Conservation (phyloP, 2,797 vertebrate species). For the Saxicola maurus region DNA sequence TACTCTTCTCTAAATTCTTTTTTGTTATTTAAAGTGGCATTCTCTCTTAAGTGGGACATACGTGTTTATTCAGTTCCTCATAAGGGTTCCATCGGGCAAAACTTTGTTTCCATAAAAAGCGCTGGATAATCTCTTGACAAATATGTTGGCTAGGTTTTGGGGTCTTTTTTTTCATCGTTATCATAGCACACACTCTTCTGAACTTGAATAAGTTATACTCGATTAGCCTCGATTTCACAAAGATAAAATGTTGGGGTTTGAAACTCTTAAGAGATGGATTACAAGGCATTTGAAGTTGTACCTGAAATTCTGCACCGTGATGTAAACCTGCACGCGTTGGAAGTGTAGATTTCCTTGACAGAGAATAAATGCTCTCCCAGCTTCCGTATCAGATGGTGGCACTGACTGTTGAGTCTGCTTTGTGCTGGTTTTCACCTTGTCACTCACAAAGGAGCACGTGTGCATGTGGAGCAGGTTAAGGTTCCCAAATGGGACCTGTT, state of each 20-base stretch:
- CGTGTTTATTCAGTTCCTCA: rapidly evolving
- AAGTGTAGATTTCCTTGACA: not conserved
- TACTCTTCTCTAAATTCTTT: not conserved
- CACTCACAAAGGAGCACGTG: not conserved
- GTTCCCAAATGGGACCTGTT: not conserved
- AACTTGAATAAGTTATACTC: not conserved
- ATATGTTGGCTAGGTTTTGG: too few species aligned
- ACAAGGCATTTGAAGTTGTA: not conserved
- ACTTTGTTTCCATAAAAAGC: not conserved
- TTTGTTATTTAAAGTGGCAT: not conserved
- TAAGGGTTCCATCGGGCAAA: not conserved
- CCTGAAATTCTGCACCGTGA: not conserved
- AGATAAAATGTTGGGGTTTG: not conserved
- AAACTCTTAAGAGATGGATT: not conserved
- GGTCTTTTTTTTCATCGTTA: not conserved
- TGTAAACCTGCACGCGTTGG: rapidly evolving
- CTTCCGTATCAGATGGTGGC: rapidly evolving
- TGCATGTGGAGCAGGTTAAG: not conserved
- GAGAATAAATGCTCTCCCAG: not conserved
- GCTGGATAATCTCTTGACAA: not conserved
- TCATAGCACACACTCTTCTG: not conserved
- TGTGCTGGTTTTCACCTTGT: not conserved
- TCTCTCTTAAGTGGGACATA: not conserved
- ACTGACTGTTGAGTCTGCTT: not conserved
- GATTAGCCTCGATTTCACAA: not conserved